Conservation (phyloP, 1,140 invertebrate genomes). For the Phortica variegata region DNA sequence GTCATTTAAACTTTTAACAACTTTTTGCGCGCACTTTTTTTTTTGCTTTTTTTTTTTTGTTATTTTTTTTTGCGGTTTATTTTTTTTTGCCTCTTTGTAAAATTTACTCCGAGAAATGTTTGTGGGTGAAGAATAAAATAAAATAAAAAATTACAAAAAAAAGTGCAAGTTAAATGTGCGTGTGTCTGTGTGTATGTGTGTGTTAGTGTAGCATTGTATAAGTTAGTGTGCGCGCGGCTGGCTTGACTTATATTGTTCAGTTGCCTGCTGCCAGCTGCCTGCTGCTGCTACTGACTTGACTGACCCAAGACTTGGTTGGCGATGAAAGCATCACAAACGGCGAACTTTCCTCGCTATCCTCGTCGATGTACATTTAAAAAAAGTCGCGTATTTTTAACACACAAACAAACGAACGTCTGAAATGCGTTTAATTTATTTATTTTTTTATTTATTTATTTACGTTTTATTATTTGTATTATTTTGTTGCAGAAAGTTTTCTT, state of each 20-base stretch:
- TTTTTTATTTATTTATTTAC: too few species aligned
- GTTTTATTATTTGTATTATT: too few species aligned
- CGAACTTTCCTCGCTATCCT: conserved; percentile 57
- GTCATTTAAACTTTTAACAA: conserved; percentile 52
- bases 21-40: conserved; percentile 12
- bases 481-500: too few species aligned
- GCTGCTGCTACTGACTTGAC: conserved; percentile 34
- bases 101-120: conserved; percentile 23
- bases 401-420: too few species aligned
- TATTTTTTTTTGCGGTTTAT: conserved; percentile 17
- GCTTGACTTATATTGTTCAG: neutral
- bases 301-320: conserved; percentile 52
- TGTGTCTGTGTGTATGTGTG: neutral
- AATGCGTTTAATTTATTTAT: too few species aligned
- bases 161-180: too few species aligned
- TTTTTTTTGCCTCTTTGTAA: conserved; percentile 10
- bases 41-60: too few species aligned
- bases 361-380: conserved; percentile 56
- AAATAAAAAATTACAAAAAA: conserved; percentile 51
- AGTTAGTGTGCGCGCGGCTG: conserved; percentile 1
- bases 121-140: conserved; percentile 23
- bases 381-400: too few species aligned
- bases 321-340: conserved; percentile 57
- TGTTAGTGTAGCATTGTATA: conserved; percentile 14
- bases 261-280: conserved; percentile 4